These are phyloP conservation scores for Aptenodytes forsteri DNA, from an alignment of 2,113 vertebrate species.

Conservation along the genomic window DNA sequence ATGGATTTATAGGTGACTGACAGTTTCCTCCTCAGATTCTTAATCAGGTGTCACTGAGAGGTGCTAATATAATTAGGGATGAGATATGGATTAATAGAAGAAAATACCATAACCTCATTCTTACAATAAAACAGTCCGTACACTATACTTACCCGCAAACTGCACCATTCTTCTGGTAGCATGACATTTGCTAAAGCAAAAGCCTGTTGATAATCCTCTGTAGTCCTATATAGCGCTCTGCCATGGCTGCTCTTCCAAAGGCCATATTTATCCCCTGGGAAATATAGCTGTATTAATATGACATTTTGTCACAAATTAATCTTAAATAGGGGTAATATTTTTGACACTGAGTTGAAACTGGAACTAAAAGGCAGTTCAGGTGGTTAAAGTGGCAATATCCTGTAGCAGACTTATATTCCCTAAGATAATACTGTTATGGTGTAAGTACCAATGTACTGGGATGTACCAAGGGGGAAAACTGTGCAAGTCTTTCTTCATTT, in stretches of 20 bases:
- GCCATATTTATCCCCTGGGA: slow-evolving; percentile 56
- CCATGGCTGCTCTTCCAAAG: slow-evolving; percentile 57
- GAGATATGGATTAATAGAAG: slow-evolving; percentile 66
- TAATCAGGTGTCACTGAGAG: slow-evolving; percentile 44
- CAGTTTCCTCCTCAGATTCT: slow-evolving; percentile 10
- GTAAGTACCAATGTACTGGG: slow-evolving; percentile 27
- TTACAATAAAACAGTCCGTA: slow-evolving; percentile 5
- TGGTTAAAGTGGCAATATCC: slow-evolving; percentile 55
- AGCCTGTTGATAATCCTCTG: slow-evolving; percentile 58
- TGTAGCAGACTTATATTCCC: slow-evolving; percentile 45
- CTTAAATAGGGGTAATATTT: slow-evolving; percentile 58
- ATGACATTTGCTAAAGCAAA: slow-evolving; percentile 50
- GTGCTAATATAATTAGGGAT: slow-evolving; percentile 59
- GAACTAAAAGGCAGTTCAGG: slow-evolving; percentile 55
- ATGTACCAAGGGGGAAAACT: not conserved
- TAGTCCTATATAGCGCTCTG: slow-evolving; percentile 47
- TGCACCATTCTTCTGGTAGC: slow-evolving; percentile 34
- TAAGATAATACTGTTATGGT: slow-evolving; percentile 40
- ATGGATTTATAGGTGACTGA: slow-evolving; percentile 27
- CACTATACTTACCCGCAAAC: slow-evolving; percentile 4
- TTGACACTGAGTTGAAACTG: slow-evolving; percentile 45
- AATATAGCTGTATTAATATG: slow-evolving; percentile 67
- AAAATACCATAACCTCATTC: slow-evolving; percentile 33
- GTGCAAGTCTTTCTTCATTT: slow-evolving; percentile 42
- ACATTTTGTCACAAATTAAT: slow-evolving; percentile 69